Percentiles rank a stretch among this genome's conserved stretches.
Evolutionary conservation across 2,797 vertebrate species (phyloP).

Genomic region (Falco concolor): DNA sequence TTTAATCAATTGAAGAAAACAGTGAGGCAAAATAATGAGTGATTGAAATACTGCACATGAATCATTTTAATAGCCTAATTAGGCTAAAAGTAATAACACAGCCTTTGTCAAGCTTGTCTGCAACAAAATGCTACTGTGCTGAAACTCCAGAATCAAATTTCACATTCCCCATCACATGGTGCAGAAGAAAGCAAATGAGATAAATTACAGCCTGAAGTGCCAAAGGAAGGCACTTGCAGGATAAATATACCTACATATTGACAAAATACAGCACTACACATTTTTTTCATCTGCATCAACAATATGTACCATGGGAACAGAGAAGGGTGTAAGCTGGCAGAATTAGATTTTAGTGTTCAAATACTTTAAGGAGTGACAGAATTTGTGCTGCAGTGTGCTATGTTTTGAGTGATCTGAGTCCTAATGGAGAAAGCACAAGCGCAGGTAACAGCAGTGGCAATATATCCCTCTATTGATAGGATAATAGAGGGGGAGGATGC

Average conservation of each 20-base stretch:
- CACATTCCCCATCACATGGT: background rate
- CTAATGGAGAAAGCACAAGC: background rate
- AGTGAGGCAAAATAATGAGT: background rate
- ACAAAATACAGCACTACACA: background rate
- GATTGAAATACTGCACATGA: background rate
- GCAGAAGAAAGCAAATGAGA: background rate
- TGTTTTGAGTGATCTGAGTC: background rate
- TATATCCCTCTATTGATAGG: background rate
- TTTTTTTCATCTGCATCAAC: background rate
- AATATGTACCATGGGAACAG: background rate
- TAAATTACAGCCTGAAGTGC: background rate
- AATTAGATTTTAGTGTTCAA: background rate
- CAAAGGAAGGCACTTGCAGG: background rate
- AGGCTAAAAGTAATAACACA: background rate
- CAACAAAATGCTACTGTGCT: background rate
- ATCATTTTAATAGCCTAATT: constrained; percentile 3
- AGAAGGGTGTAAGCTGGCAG: background rate
- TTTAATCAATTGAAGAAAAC: constrained; percentile 26
- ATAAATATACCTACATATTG: background rate
- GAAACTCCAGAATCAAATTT: background rate
- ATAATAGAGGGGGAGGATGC: background rate
- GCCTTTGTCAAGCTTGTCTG: background rate
- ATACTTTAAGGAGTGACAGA: background rate
- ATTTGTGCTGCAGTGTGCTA: background rate
- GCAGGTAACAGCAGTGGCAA: background rate